These are phyloP conservation scores for Ennomos quercinarius DNA, from an alignment of 2,888 invertebrate genomes.

Conservation along the genomic window DNA sequence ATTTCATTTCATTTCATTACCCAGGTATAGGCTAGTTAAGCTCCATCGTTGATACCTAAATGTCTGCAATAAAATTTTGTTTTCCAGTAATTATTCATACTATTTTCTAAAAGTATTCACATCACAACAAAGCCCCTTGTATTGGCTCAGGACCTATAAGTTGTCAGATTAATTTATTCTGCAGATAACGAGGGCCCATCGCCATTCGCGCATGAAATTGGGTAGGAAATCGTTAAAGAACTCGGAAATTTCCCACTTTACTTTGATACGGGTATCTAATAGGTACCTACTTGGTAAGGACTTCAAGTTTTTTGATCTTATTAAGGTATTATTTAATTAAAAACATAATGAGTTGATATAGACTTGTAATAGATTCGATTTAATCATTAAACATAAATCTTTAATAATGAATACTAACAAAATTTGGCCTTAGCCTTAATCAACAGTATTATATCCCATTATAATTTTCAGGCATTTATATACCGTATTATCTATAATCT, in stretches of 20 bases:
- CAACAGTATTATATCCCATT: too few relatives aligned
- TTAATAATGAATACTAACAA: too few relatives aligned
- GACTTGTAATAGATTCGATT: too few relatives aligned
- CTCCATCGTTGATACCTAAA: too few relatives aligned
- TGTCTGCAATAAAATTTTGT: neutral
- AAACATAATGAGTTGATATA: too few relatives aligned
- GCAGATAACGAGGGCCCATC: slow-evolving; percentile 29
- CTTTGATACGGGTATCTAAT: slow-evolving; percentile 20
- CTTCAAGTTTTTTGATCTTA: slow-evolving; percentile 4
- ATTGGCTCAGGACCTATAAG: slow-evolving; percentile 25
- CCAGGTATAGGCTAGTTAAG: too few relatives aligned
- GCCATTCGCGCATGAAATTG: slow-evolving; percentile 36
- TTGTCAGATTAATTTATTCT: slow-evolving; percentile 38
- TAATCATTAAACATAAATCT: too few relatives aligned
- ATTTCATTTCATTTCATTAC: too few relatives aligned
- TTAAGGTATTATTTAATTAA: neutral
- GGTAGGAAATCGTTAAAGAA: slow-evolving; percentile 38
- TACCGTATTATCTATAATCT: too few relatives aligned
- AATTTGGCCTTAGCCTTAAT: too few relatives aligned
- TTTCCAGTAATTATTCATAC: neutral
- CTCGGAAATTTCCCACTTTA: slow-evolving; percentile 28
- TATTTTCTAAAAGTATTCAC: neutral
- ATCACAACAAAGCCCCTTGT: slow-evolving; percentile 20
- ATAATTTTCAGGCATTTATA: too few relatives aligned
- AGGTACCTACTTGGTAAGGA: slow-evolving; percentile 4